Conservation (phyloP, 1,140 invertebrate genomes). For the Lutraria rhynchaena region DNA sequence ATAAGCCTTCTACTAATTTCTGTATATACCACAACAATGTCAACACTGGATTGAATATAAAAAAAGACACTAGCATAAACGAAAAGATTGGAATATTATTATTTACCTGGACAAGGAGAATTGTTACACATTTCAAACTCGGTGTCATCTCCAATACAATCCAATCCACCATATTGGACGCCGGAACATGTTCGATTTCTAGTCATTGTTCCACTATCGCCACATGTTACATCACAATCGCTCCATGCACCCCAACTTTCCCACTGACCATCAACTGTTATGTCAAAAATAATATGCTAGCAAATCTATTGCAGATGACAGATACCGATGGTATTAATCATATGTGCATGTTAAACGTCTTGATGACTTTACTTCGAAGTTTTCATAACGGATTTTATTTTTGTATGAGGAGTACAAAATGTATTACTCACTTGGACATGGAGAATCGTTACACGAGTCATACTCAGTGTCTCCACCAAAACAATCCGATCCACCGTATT, state of each 20-base stretch:
- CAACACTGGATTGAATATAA: too few relatives aligned
- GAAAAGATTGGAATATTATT: background rate
- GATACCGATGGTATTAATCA: too few relatives aligned
- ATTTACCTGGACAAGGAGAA: conserved; percentile 4
- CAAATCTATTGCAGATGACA: too few relatives aligned
- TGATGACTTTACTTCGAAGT: too few relatives aligned
- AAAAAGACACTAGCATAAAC: background rate
- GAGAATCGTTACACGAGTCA: conserved; percentile 56
- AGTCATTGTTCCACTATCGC: conserved; percentile 70
- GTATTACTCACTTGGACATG: conserved; percentile 49
- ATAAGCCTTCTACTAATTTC: too few relatives aligned
- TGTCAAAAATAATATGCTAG: background rate
- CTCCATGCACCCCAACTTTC: conserved; percentile 83
- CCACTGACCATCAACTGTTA: conserved; percentile 83
- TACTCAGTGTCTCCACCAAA: conserved; percentile 53
- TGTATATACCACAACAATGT: too few relatives aligned
- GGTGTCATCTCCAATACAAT: background rate
- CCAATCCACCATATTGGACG: conserved; percentile 51
- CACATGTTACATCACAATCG: conserved; percentile 75
- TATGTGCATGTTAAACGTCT: too few relatives aligned
- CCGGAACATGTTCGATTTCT: conserved; percentile 72
- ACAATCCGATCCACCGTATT: conserved; percentile 68
- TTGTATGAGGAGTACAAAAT: too few relatives aligned
- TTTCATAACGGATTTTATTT: too few relatives aligned
- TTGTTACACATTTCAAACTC: background rate